Percentiles rank a stretch among this genome's conserved stretches.
Evolutionary conservation across 2,113 vertebrate species (phyloP).

Genomic region (Patagioenas fasciata): DNA sequence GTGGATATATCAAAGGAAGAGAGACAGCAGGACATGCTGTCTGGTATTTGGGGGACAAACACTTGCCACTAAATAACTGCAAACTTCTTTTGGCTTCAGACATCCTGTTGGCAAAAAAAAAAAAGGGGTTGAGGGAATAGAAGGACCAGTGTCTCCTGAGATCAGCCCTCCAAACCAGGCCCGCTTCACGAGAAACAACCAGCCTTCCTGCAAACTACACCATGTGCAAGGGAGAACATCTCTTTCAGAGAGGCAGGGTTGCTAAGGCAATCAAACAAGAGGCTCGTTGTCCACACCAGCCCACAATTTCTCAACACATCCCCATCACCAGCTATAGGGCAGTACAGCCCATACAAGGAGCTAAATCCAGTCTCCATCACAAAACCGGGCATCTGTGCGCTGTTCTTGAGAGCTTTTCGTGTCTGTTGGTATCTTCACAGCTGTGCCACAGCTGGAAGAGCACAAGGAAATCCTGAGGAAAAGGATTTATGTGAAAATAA

Average conservation of each 20-base stretch:
- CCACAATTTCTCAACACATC: not conserved
- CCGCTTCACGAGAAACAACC: not conserved
- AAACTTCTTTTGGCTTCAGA: not conserved
- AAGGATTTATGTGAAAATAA: not conserved
- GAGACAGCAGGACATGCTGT: not conserved
- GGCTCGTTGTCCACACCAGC: not conserved
- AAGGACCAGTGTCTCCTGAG: not conserved
- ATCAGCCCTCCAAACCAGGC: not conserved
- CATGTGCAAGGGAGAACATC: not conserved
- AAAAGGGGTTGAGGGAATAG: not conserved
- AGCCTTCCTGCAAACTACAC: not conserved
- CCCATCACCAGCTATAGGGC: not conserved
- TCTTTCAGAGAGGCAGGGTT: constrained; percentile 6
- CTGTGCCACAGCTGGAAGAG: constrained; percentile 20
- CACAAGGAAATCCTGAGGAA: constrained; percentile 23
- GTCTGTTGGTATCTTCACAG: not conserved
- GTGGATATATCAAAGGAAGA: not conserved
- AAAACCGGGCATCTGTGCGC: not conserved
- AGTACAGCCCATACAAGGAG: not conserved
- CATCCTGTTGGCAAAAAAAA: not conserved
- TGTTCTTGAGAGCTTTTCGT: not conserved
- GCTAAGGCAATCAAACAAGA: constrained; percentile 33
- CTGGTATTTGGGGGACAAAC: not conserved
- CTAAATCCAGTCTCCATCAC: not conserved
- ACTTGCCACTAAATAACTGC: not conserved